phyloP scores from a whole-genome alignment of 2,888 invertebrate genomes.

The Epirrita christyi region DNA sequence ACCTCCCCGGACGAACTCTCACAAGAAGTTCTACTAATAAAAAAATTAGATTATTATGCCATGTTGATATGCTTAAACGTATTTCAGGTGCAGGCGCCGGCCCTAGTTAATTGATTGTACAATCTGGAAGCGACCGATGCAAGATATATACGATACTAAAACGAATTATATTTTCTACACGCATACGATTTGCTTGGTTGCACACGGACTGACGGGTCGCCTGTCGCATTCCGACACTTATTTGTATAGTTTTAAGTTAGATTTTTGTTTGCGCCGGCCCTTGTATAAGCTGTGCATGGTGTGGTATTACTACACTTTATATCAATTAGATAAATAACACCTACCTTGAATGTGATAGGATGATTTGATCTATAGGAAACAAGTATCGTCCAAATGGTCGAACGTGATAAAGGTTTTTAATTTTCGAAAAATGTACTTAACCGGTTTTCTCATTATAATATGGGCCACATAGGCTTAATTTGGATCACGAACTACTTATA shows the following conservation, averaged over 20 bases:
- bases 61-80: neutral
- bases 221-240: conserved; percentile 79
- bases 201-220: conserved; percentile 69
- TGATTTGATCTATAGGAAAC: too few relatives aligned
- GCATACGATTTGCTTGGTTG: conserved; percentile 72
- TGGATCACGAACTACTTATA: too few relatives aligned
- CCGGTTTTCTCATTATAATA: too few relatives aligned
- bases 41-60: too few relatives aligned
- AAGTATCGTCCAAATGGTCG: too few relatives aligned
- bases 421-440: too few relatives aligned
- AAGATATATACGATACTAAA: conserved; percentile 48
- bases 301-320: conserved; percentile 9
- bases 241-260: conserved; percentile 72
- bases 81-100: conserved; percentile 12
- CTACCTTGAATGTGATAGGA: too few relatives aligned
- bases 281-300: conserved; percentile 21
- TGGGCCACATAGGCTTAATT: too few relatives aligned
- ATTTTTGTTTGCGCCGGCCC: conserved; percentile 70
- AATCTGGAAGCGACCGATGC: conserved; percentile 51
- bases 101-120: conserved; percentile 65
- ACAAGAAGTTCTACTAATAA: too few relatives aligned
- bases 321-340: too few relatives aligned
- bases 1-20: too few relatives aligned
- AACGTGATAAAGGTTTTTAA: too few relatives aligned
- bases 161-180: conserved; percentile 65